Evolutionary conservation across 2,113 vertebrate genomes (phyloP).

Genomic region (Nematolebias whitei): DNA sequence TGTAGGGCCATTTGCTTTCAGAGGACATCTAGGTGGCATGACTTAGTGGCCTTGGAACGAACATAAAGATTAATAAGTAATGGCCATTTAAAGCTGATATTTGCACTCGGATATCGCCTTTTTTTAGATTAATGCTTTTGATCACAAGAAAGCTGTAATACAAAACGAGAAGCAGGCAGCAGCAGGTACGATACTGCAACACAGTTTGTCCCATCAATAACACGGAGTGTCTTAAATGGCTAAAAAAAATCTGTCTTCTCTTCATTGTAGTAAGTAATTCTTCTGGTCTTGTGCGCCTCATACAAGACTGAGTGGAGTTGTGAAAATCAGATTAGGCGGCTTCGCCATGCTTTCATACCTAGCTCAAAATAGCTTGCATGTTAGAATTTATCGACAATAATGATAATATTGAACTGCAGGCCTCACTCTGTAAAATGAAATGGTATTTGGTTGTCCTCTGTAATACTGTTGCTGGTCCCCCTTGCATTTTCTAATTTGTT

Average conservation of each 20-base stretch:
- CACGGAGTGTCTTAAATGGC: constrained; percentile 1
- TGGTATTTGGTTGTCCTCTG: constrained; percentile 67
- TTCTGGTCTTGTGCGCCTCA: constrained; percentile 14
- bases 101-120: constrained; percentile 69
- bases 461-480: constrained; percentile 74
- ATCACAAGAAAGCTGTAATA: constrained; percentile 66
- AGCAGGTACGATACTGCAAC: constrained; percentile 39
- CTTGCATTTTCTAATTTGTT: constrained; percentile 81
- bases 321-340: constrained; percentile 13
- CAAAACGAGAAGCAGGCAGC: constrained; percentile 45
- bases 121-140: constrained; percentile 71
- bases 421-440: constrained; percentile 64
- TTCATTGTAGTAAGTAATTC: constrained; percentile 13
- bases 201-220: constrained; percentile 10
- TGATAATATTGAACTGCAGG: constrained; percentile 54
- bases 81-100: constrained; percentile 78
- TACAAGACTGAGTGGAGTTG: constrained; percentile 16
- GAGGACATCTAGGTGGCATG: constrained; percentile 80
- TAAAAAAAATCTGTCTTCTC: background rate
- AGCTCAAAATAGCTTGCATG: constrained; percentile 52
- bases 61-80: constrained; percentile 83
- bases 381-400: constrained; percentile 66
- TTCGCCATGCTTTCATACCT: constrained; percentile 9
- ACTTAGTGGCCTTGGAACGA: constrained; percentile 75
- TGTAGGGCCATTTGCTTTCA: constrained; percentile 73